These are phyloP conservation scores for Oscheius sp. DNA, from an alignment of 2,888 invertebrate genomes.

Conservation along the genomic window DNA sequence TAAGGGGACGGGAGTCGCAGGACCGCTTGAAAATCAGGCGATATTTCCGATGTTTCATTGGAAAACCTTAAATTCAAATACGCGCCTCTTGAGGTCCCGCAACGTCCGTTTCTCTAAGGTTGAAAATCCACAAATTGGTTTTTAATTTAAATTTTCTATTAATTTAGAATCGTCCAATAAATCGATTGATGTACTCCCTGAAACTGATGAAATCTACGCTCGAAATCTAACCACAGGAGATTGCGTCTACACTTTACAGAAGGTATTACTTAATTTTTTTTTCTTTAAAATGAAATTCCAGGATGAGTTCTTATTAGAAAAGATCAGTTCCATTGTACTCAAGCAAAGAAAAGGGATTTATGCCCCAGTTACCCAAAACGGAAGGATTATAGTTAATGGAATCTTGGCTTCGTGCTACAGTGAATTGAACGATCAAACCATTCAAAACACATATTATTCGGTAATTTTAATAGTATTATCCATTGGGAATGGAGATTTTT, in stretches of 20 bases:
- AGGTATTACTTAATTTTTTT: conserved; percentile 19
- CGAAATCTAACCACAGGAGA: conserved; percentile 43
- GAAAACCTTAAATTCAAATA: neutral
- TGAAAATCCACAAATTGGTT: too few species aligned
- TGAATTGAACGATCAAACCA: conserved; percentile 45
- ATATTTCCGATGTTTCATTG: too few species aligned
- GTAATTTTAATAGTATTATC: neutral
- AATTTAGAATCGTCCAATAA: conserved; percentile 38
- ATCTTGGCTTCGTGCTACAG: conserved; percentile 55
- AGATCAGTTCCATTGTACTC: conserved; percentile 38
- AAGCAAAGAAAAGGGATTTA: conserved; percentile 45
- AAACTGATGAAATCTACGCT: conserved; percentile 44
- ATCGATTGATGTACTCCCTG: conserved; percentile 40
- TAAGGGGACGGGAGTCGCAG: too few species aligned
- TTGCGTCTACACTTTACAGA: conserved; percentile 47
- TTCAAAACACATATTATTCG: conserved; percentile 49
- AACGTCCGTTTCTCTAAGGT: neutral
- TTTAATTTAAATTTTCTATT: too few species aligned
- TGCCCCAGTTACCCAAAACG: conserved; percentile 49
- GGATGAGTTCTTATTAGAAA: conserved; percentile 42
- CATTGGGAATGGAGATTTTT: neutral
- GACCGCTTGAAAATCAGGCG: too few species aligned
- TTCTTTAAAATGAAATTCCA: neutral
- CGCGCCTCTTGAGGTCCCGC: too few species aligned
- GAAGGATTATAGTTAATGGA: conserved; percentile 55